Evolutionary conservation across 1,140 invertebrate species (phyloP).

Genomic region (Colletes gigas): DNA sequence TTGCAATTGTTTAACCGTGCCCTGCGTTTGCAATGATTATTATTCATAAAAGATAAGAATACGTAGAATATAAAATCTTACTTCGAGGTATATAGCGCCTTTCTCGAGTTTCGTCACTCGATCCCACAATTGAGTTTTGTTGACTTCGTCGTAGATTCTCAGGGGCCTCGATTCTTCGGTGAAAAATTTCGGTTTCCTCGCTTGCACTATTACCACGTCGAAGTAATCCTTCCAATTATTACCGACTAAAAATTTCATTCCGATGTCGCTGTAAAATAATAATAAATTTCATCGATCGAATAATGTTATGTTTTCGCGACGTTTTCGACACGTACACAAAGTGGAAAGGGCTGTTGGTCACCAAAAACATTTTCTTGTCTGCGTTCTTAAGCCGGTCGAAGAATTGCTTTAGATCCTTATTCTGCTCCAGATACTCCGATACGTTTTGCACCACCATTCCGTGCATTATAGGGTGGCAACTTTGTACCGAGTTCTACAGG

Average conservation of each 20-base stretch:
- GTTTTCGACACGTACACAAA: slow-evolving; percentile 92
- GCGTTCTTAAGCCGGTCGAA: slow-evolving; percentile 88
- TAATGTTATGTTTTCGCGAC: background rate
- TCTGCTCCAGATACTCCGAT: slow-evolving; percentile 90
- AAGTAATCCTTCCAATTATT: slow-evolving; percentile 95
- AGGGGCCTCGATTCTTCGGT: slow-evolving; percentile 95
- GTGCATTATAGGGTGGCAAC: slow-evolving; percentile 96
- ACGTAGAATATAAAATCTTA: slow-evolving; percentile 70
- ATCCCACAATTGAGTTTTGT: slow-evolving; percentile 93
- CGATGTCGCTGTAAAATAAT: slow-evolving; percentile 88
- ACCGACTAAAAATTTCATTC: slow-evolving; percentile 95
- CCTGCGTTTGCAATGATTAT: slow-evolving; percentile 81
- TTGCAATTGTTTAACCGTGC: slow-evolving; percentile 94
- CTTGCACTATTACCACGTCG: slow-evolving; percentile 96
- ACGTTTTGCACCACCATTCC: slow-evolving; percentile 90
- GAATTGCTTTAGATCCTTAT: slow-evolving; percentile 88
- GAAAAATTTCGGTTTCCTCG: slow-evolving; percentile 97
- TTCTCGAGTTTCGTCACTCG: slow-evolving; percentile 92
- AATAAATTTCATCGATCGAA: slow-evolving; percentile 1
- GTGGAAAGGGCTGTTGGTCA: slow-evolving; percentile 97
- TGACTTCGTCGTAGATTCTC: slow-evolving; percentile 91
- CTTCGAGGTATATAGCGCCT: slow-evolving; percentile 96
- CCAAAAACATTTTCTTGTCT: slow-evolving; percentile 95
- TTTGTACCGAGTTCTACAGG: slow-evolving; percentile 92
- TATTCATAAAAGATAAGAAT: background rate